Evolutionary conservation across 1,140 invertebrate species (phyloP).

Genomic region (Eumaeus atala): DNA sequence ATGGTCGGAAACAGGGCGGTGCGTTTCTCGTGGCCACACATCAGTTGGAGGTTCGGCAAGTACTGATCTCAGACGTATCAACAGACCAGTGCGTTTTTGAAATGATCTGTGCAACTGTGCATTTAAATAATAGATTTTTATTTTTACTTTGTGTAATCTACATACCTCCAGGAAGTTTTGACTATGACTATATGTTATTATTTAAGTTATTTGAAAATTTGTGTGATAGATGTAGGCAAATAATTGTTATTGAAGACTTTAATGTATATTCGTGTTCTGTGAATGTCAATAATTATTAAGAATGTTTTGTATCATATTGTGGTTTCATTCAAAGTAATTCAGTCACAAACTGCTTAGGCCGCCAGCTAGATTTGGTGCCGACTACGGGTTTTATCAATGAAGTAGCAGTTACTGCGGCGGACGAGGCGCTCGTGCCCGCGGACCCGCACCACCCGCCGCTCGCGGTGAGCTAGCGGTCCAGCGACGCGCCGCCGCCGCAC

Average conservation of each 20-base stretch:
- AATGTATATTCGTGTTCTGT: not conserved
- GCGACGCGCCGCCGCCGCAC: not conserved
- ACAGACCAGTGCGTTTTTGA: too few relatives aligned
- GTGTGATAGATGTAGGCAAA: not conserved
- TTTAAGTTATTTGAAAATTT: slow-evolving; percentile 20
- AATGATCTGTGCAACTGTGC: too few relatives aligned
- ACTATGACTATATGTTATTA: slow-evolving; percentile 20
- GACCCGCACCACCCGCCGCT: slow-evolving; percentile 18
- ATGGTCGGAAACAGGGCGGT: too few relatives aligned
- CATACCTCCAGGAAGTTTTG: slow-evolving; percentile 17
- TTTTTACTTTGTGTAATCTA: slow-evolving; percentile 19
- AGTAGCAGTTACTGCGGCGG: slow-evolving; percentile 15
- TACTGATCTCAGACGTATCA: too few relatives aligned
- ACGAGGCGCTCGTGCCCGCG: slow-evolving; percentile 17
- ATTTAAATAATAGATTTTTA: too few relatives aligned
- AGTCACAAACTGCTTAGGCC: slow-evolving; percentile 16
- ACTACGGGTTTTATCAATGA: not conserved
- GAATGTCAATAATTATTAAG: not conserved
- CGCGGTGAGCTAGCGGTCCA: not conserved
- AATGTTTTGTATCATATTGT: not conserved
- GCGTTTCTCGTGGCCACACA: too few relatives aligned
- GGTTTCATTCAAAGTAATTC: not conserved
- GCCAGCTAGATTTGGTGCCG: too few relatives aligned
- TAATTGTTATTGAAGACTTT: not conserved
- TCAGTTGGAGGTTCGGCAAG: too few relatives aligned